Evolutionary conservation across 2,113 vertebrate genomes (phyloP).

Genomic region (Trematomus loennbergii): DNA sequence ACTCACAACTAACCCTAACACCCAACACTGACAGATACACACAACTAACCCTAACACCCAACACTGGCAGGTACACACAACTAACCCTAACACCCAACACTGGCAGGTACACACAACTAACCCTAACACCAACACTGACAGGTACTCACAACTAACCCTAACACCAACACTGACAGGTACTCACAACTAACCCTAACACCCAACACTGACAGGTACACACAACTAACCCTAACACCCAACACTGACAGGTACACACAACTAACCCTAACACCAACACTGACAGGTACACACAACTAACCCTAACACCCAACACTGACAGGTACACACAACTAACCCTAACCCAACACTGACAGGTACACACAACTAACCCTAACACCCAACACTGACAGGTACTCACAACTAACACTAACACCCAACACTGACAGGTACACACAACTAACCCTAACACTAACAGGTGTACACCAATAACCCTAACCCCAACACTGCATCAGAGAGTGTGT

Average conservation of each 20-base stretch:
- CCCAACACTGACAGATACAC: not conserved
- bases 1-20: too few relatives aligned
- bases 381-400: too few relatives aligned
- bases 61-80: slow-evolving; percentile 81
- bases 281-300: slow-evolving; percentile 75
- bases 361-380: too few relatives aligned
- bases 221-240: too few relatives aligned
- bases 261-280: too few relatives aligned
- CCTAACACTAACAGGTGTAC: slow-evolving; percentile 81
- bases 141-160: slow-evolving; percentile 69
- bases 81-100: too few relatives aligned
- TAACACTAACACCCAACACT: too few relatives aligned
- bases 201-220: slow-evolving; percentile 81
- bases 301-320: slow-evolving; percentile 68
- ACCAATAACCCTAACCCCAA: too few relatives aligned
- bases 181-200: too few relatives aligned
- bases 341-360: slow-evolving; percentile 77
- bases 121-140: slow-evolving; percentile 45
- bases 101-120: slow-evolving; percentile 77
- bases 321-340: slow-evolving; percentile 48
- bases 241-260: too few relatives aligned
- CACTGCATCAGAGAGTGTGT: not conserved
- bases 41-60: too few relatives aligned
- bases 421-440: slow-evolving; percentile 79
- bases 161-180: not conserved